These are phyloP conservation scores for Panthera uncia DNA, from an alignment of 2,113 vertebrate species.

Conservation along the genomic window DNA sequence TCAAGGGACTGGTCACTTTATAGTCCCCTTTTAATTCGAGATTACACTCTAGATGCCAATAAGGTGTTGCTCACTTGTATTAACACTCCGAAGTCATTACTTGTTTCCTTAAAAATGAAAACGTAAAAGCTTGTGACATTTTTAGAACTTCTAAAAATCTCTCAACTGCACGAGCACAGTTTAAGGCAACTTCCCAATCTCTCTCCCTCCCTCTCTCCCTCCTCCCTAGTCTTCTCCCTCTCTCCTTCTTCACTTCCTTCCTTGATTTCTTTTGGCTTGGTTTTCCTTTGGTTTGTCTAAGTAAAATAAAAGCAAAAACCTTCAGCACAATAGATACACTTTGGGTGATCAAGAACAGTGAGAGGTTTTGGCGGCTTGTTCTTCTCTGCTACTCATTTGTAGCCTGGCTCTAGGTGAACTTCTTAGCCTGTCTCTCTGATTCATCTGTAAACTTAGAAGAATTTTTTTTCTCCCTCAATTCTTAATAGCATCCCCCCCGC, in stretches of 20 bases:
- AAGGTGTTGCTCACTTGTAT: conserved; percentile 5
- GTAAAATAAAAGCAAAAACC: conserved; percentile 32
- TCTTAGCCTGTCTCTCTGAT: not conserved
- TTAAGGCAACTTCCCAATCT: not conserved
- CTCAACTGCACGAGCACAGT: not conserved
- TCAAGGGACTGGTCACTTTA: conserved; percentile 42
- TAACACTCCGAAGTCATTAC: conserved; percentile 17
- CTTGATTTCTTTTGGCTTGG: conserved; percentile 8
- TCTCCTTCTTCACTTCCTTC: not conserved
- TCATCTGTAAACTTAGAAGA: conserved; percentile 47
- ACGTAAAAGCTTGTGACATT: conserved; percentile 28
- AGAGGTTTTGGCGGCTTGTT: not conserved
- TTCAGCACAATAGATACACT: conserved; percentile 24
- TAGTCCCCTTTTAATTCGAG: conserved; percentile 46
- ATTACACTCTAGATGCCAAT: conserved; percentile 33
- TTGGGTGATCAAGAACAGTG: not conserved
- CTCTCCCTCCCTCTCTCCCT: not conserved
- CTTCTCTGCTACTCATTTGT: conserved; percentile 1
- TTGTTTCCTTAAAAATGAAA: conserved; percentile 56
- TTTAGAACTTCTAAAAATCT: conserved; percentile 59
- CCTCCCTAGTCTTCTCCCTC: not conserved
- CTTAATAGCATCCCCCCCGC: conserved; percentile 18
- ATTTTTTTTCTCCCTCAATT: not conserved
- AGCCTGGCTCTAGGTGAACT: conserved; percentile 17
- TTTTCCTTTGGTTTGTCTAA: conserved; percentile 51